Base-by-base conservation (phyloP, 2,888 invertebrate genomes). In the Reticulitermes lucifugus region DNA sequence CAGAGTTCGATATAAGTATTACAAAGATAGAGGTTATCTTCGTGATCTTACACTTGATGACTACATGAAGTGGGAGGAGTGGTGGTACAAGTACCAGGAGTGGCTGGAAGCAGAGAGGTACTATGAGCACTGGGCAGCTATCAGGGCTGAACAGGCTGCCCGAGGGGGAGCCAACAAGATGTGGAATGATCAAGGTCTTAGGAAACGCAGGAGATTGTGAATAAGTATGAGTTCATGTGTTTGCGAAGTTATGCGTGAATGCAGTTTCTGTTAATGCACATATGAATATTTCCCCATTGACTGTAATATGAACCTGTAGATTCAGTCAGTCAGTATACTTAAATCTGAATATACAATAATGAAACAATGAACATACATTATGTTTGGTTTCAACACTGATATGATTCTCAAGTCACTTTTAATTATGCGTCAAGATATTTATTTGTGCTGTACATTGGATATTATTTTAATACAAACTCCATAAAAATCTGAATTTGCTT, bases 1-100 rank as follows among this genome's bases (percentile, higher is more conserved):
- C 5, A 92, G 96, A 75, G 97, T 97, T 7, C 93, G 97, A 85
- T 97, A 96, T 90, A 96, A 96, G 89, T 86, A 87, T 41, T 85
- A 86, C 85, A 97, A 97, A 92, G 96, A 96, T 90, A 93, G 96
- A 83, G 97, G 97, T 0, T 97, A 96, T 89, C 92, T 97, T 81
- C 92, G 97, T 87, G 97, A 97, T 91, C 92, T 96, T 43, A 93
- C 94, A 0, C 92, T 96, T 55, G 94, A 96, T 88, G 97, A 97
- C 90, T 97, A 97, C 90, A 94, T 97, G 86, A 97, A 97, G 90
- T 97, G 97, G 97, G 97, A 97, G 91, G 97, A 97, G 90, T 97
- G 97, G 97, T 97, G 97, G 97, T 97, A 97, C 92, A 95, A 96
- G 89, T 97, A 97, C 90, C 96, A 97, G 90, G 97, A 97, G 90